Conservation (phyloP, 2,113 vertebrate species). For the Neofelis nebulosa region DNA sequence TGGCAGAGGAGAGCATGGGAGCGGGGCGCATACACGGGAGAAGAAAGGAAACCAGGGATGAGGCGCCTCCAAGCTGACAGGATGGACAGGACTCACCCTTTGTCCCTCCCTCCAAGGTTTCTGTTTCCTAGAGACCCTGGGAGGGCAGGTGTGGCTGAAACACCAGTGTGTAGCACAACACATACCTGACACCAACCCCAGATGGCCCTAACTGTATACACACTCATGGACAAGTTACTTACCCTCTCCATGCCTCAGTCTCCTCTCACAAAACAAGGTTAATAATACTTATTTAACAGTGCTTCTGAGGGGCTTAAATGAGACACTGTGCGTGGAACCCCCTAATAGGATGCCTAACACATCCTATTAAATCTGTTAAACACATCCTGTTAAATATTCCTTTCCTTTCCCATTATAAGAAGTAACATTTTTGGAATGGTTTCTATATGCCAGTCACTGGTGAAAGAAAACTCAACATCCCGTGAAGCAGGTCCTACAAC, state of each 20-base stretch:
- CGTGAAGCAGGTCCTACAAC: background rate
- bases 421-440: background rate
- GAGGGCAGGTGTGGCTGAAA: background rate
- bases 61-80: fast-evolving
- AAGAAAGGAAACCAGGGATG: background rate
- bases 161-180: background rate
- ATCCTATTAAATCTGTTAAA: background rate
- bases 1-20: background rate
- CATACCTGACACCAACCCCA: background rate
- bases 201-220: fast-evolving
- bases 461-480: background rate
- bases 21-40: fast-evolving
- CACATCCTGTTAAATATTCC: background rate
- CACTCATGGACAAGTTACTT: background rate
- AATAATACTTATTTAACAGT: background rate
- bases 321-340: background rate
- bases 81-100: background rate
- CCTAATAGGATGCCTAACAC: background rate
- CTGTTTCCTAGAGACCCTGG: background rate
- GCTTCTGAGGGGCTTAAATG: background rate
- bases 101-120: background rate
- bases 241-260: background rate
- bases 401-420: background rate
- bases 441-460: background rate
- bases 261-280: background rate